These are phyloP conservation scores for Falco berigora DNA, from an alignment of 2,797 vertebrate genomes.

Conservation along the genomic window DNA sequence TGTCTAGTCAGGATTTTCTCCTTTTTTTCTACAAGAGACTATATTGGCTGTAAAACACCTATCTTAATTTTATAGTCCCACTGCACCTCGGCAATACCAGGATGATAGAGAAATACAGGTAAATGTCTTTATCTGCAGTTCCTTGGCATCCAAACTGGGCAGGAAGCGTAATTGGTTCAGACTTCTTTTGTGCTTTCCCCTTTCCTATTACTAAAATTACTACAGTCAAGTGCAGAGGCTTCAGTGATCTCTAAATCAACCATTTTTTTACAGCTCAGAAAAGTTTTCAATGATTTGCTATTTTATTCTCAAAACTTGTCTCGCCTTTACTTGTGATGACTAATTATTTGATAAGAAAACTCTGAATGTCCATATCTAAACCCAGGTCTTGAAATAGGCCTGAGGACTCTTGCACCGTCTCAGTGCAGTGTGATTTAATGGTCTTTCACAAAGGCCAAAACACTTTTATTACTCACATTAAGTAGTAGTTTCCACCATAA, in stretches of 20 bases:
- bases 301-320: slow-evolving; percentile 29
- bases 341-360: slow-evolving; percentile 33
- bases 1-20: not conserved
- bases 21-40: not conserved
- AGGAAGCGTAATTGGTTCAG: not conserved
- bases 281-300: slow-evolving; percentile 7
- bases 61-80: not conserved
- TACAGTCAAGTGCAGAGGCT: slow-evolving; percentile 9
- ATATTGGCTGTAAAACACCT: not conserved
- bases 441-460: slow-evolving; percentile 27
- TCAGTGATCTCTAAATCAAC: not conserved
- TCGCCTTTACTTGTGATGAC: not conserved
- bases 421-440: not conserved
- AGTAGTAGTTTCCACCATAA: not conserved
- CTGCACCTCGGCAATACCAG: not conserved
- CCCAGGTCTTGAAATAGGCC: slow-evolving; percentile 11
- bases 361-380: slow-evolving; percentile 31
- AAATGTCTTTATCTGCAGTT: not conserved
- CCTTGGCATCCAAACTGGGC: not conserved
- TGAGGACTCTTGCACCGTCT: not conserved
- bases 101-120: not conserved
- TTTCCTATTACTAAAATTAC: not conserved
- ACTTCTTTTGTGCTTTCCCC: not conserved
- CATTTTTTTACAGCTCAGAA: not conserved
- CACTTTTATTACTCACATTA: slow-evolving; percentile 2